phyloP scores from a whole-genome alignment of 2,113 vertebrate species.

The Cebidichthys violaceus region DNA sequence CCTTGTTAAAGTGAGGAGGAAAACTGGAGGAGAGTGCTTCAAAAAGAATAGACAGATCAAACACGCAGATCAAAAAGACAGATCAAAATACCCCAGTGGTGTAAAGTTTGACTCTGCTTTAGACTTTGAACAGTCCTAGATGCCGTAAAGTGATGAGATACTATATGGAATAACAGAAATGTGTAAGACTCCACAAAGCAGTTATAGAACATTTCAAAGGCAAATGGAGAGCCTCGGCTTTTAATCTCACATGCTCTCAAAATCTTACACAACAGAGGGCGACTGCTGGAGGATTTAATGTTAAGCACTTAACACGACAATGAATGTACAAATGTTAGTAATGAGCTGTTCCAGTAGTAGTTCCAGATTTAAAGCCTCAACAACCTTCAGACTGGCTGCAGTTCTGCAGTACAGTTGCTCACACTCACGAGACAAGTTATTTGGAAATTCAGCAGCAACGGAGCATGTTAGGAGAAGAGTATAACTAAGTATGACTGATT shows the following conservation, averaged over 20 bases:
- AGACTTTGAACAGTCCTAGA: constrained; percentile 60
- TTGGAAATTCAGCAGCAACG: neutral
- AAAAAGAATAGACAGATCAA: constrained; percentile 81
- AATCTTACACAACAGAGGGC: constrained; percentile 5
- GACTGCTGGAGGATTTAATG: constrained; percentile 24
- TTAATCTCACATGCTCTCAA: constrained; percentile 38
- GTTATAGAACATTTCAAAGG: constrained; percentile 26
- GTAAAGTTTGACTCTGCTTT: constrained; percentile 62
- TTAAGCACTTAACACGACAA: neutral
- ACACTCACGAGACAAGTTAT: neutral
- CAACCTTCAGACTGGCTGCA: neutral
- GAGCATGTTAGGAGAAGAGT: neutral
- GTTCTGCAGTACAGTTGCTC: neutral
- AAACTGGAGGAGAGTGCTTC: constrained; percentile 71
- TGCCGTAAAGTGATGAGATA: constrained; percentile 59
- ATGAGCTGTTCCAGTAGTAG: neutral
- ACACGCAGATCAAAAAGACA: constrained; percentile 65
- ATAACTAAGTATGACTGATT: neutral
- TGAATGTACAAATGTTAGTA: constrained; percentile 27
- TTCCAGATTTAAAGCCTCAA: neutral
- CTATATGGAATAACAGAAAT: constrained; percentile 44
- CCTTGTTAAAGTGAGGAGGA: constrained; percentile 73
- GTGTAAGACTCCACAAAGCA: constrained; percentile 42
- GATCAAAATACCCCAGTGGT: constrained; percentile 59
- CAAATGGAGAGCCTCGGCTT: constrained; percentile 11